These are phyloP conservation scores for Drosophila littoralis DNA, from an alignment of 1,140 invertebrate species.

Conservation along the genomic window DNA sequence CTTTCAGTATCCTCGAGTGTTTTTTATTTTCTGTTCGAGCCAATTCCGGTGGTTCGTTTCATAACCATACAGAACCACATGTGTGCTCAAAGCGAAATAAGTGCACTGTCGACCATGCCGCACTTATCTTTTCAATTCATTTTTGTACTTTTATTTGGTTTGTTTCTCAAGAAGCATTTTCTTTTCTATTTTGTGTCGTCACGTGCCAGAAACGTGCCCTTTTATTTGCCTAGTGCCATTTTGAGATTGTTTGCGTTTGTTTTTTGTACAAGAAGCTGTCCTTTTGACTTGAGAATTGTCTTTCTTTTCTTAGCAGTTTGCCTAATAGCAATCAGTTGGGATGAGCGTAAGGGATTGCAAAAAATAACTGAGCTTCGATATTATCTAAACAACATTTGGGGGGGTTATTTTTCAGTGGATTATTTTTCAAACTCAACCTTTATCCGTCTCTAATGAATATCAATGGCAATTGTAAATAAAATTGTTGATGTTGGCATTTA, in stretches of 20 bases:
- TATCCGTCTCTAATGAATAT: slow-evolving; percentile 15
- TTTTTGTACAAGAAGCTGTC: slow-evolving; percentile 32
- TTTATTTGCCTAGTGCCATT: slow-evolving; percentile 68
- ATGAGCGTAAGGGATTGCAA: slow-evolving; percentile 16
- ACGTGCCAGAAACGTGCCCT: slow-evolving; percentile 62
- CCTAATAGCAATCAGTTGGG: slow-evolving; percentile 21
- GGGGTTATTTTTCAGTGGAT: slow-evolving; percentile 2
- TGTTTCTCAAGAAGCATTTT: slow-evolving; percentile 28
- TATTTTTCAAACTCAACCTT: slow-evolving; percentile 10
- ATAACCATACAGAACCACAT: neutral
- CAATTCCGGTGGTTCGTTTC: slow-evolving; percentile 9
- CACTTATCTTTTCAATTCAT: slow-evolving; percentile 46
- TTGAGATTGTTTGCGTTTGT: slow-evolving; percentile 70
- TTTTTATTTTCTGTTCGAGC: slow-evolving; percentile 1
- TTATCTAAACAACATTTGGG: slow-evolving; percentile 3
- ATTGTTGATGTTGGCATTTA: slow-evolving; percentile 29
- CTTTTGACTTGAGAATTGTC: slow-evolving; percentile 11
- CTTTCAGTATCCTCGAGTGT: slow-evolving; percentile 4
- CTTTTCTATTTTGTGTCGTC: slow-evolving; percentile 48
- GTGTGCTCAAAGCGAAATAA: slow-evolving; percentile 1
- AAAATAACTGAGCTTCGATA: slow-evolving; percentile 2
- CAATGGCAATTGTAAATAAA: slow-evolving; percentile 31
- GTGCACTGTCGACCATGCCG: neutral
- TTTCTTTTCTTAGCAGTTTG: neutral
- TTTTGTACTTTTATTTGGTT: slow-evolving; percentile 18